A percentile compares a stretch with the other conserved stretches of the same genome.
Conservation (phyloP, 2,113 vertebrate species). For the Copsychus sechellarum region DNA sequence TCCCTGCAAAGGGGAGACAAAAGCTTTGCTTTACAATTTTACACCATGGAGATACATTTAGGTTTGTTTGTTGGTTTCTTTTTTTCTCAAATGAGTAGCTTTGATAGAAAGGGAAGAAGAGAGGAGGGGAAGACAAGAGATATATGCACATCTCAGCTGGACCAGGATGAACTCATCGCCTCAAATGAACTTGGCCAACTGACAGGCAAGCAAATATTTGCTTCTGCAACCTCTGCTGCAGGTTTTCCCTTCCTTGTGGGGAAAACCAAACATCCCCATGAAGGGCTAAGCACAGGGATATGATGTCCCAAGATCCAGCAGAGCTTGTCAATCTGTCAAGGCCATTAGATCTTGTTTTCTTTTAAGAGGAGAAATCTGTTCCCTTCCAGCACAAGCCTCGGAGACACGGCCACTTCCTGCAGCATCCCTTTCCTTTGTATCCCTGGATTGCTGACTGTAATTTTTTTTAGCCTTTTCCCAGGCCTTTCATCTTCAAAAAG, state of each 20-base stretch:
- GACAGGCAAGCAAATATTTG: neutral
- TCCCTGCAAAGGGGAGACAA: neutral
- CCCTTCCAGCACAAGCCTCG: neutral
- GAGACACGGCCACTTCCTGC: neutral
- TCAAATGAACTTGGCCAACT: neutral
- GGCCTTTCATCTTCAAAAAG: slow-evolving; percentile 60
- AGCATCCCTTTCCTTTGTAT: neutral
- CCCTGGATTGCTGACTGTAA: neutral
- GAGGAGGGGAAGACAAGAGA: neutral
- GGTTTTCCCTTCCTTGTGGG: neutral
- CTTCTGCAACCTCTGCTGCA: neutral
- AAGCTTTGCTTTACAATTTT: neutral
- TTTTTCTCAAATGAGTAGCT: neutral
- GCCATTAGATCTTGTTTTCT: neutral
- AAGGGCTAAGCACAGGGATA: neutral
- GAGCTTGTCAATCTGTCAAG: neutral
- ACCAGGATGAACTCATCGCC: neutral
- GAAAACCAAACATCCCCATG: neutral
- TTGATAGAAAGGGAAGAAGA: neutral
- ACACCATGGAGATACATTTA: neutral
- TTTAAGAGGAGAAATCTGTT: neutral
- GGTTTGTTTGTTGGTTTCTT: neutral
- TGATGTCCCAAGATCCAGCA: neutral
- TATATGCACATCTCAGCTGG: neutral
- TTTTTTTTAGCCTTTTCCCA: slow-evolving; percentile 10